Evolutionary conservation across 2,888 invertebrate genomes (phyloP).

Genomic region (Cerastis rubricosa): DNA sequence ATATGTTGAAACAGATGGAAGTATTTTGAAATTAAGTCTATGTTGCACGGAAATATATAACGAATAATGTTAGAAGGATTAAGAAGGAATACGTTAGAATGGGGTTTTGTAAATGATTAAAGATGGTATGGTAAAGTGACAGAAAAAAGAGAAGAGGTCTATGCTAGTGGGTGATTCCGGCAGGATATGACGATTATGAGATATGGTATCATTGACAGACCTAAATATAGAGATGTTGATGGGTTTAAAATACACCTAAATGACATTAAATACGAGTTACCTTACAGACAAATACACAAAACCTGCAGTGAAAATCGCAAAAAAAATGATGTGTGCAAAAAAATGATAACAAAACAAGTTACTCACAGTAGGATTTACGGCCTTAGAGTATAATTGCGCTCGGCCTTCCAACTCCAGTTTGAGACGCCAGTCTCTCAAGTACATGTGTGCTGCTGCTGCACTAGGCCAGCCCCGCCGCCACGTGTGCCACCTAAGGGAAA

Average conservation of each 20-base stretch:
- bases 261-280: neutral
- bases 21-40: neutral
- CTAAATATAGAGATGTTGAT: neutral
- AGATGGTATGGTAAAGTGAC: too few species aligned
- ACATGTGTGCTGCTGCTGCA: conserved; percentile 86
- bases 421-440: conserved; percentile 86
- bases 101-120: neutral
- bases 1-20: too few species aligned
- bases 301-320: neutral
- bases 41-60: neutral
- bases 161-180: too few species aligned
- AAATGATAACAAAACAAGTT: neutral
- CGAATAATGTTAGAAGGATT: too few species aligned
- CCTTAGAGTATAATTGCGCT: conserved; percentile 85
- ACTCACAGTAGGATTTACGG: conserved; percentile 83
- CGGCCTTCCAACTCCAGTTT: conserved; percentile 86
- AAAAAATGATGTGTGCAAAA: neutral
- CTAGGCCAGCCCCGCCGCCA: conserved; percentile 87
- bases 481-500: conserved; percentile 84
- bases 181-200: too few species aligned
- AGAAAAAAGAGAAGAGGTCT: too few species aligned
- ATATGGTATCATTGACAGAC: neutral
- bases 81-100: neutral
- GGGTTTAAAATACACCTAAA: neutral
- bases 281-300: neutral